Percentiles rank a stretch among this genome's conserved stretches.
Conservation (phyloP, 2,888 invertebrate genomes). For the Drosophila mayaguana region DNA sequence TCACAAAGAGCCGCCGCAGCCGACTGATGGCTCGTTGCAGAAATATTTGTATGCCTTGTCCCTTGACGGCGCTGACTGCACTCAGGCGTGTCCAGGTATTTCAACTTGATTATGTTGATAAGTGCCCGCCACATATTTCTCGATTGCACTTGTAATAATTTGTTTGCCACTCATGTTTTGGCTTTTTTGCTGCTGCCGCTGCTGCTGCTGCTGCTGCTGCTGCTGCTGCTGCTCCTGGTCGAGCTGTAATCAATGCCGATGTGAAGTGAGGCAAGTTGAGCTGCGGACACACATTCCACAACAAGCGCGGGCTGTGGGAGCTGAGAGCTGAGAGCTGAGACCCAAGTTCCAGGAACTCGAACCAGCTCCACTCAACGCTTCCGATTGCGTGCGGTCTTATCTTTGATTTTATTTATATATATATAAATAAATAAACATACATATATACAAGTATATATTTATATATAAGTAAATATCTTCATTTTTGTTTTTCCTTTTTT, state of each 20-base stretch:
- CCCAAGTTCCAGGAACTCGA: constrained; percentile 68
- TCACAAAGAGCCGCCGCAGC: constrained; percentile 54
- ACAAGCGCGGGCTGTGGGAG: constrained; percentile 55
- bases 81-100: constrained; percentile 81
- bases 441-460: constrained; percentile 31
- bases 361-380: constrained; percentile 9
- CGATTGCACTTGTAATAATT: constrained; percentile 80
- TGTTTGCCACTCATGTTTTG: constrained; percentile 78
- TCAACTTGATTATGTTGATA: constrained; percentile 79
- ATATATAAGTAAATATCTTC: constrained; percentile 12
- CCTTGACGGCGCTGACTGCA: constrained; percentile 43
- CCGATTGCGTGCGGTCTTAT: constrained; percentile 70
- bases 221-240: background rate
- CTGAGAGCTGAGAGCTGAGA: constrained; percentile 39
- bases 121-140: constrained; percentile 76
- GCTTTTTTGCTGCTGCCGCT: background rate
- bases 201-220: background rate
- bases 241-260: constrained; percentile 60
- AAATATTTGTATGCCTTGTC: constrained; percentile 48
- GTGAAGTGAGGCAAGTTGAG: constrained; percentile 45
- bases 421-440: constrained; percentile 18
- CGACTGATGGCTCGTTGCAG: constrained; percentile 41
- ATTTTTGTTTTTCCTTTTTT: constrained; percentile 17
- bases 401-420: constrained; percentile 46
- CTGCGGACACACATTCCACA: constrained; percentile 48